phyloP scores from a whole-genome alignment of 2,113 vertebrate species.

The Spheniscus mendiculus region DNA sequence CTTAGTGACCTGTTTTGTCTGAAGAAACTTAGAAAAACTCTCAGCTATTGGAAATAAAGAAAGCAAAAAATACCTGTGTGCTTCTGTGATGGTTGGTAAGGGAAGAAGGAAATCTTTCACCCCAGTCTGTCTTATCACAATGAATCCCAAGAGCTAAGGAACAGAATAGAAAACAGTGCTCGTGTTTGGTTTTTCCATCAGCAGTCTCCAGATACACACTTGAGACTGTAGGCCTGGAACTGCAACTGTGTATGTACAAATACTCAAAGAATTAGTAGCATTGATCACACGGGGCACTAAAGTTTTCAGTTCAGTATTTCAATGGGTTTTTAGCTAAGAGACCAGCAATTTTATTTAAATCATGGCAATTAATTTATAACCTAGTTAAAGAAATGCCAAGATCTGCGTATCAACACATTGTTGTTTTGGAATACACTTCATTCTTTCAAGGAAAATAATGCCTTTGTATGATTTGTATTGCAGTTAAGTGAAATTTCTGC shows the following conservation, averaged over 20 bases:
- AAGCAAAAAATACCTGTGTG: not conserved
- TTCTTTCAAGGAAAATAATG: not conserved
- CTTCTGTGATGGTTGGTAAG: not conserved
- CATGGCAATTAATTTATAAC: not conserved
- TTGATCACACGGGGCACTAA: not conserved
- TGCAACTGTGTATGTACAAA: slow-evolving; percentile 3
- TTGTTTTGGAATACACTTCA: not conserved
- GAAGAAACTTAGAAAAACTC: not conserved
- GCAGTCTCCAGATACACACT: not conserved
- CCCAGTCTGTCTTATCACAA: not conserved
- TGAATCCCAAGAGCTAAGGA: not conserved
- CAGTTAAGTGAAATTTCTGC: not conserved
- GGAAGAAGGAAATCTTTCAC: not conserved
- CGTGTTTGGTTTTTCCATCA: slow-evolving; percentile 30
- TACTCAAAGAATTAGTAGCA: slow-evolving; percentile 8
- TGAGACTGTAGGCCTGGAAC: not conserved
- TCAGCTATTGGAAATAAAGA: not conserved
- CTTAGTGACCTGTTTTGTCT: not conserved
- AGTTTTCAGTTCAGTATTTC: not conserved
- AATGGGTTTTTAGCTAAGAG: not conserved
- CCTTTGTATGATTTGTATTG: not conserved
- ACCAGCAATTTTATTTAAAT: not conserved
- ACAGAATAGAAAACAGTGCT: not conserved
- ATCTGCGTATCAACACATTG: not conserved
- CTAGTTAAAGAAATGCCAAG: not conserved